These are phyloP conservation scores for Orgyia antiqua DNA, from an alignment of 2,888 invertebrate species.

Conservation along the genomic window DNA sequence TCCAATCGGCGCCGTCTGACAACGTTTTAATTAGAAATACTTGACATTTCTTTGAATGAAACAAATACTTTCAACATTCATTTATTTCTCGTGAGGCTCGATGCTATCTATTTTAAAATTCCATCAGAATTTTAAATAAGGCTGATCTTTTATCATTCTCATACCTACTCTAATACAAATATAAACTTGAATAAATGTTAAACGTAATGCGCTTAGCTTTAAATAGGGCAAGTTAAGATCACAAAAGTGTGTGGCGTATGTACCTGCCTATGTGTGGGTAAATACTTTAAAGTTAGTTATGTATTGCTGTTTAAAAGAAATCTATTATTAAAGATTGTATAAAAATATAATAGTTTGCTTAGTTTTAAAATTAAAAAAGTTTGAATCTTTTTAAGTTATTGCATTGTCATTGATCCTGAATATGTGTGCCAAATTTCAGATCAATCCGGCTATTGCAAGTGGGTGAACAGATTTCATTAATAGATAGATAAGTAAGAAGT, in stretches of 20 bases:
- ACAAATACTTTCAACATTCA: constrained; percentile 15
- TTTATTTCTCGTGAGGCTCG: constrained; percentile 15
- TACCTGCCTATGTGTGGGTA: too few relatives aligned
- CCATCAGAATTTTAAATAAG: constrained; percentile 4
- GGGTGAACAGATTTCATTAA: too few relatives aligned
- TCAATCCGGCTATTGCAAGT: too few relatives aligned
- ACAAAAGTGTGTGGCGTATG: background rate
- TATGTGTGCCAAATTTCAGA: too few relatives aligned
- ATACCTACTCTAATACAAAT: background rate
- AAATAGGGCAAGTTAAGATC: background rate
- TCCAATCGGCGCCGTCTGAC: constrained; percentile 16
- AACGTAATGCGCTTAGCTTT: background rate
- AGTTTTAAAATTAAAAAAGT: too few relatives aligned
- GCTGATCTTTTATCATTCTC: background rate
- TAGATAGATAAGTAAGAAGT: too few relatives aligned
- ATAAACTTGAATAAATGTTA: constrained; percentile 1
- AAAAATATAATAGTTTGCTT: too few relatives aligned
- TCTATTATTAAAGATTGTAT: too few relatives aligned
- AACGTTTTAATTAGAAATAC: constrained; percentile 29
- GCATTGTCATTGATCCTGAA: too few relatives aligned
- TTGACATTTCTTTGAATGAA: constrained; percentile 23
- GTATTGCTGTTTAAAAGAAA: too few relatives aligned
- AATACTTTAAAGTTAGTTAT: too few relatives aligned
- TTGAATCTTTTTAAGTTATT: too few relatives aligned
- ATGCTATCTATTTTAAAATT: constrained; percentile 14